Evolutionary conservation across 2,797 vertebrate species (phyloP), one percentile per base, ranked within the genome.

Genomic region (Muscicapa striata): DNA sequence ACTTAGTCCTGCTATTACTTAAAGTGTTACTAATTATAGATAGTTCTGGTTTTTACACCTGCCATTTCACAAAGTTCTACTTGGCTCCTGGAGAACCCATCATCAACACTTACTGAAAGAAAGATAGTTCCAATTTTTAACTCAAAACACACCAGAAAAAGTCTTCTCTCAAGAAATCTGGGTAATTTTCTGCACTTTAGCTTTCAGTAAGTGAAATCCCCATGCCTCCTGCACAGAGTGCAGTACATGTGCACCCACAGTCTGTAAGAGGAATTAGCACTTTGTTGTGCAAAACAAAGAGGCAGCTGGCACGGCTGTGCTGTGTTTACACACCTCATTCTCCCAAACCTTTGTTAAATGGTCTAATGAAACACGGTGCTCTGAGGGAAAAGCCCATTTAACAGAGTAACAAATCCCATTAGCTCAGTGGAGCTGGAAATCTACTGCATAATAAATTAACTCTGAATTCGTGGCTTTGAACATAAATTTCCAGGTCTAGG

Each of bases 381-480:
- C 41, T 61, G 67, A 92, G 75, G 74, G 51, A 67, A 95, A 95
- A 95, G 77, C 74, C 90, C 63, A 62, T 95, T 94, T 95, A 94
- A 55, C 76, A 91, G 79, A 90, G 59, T 90, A 94, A 91, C 80
- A 93, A 91, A 94, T 76, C 89, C 74, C 74, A 90, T 94, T 96
- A 95, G 77, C 70, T 91, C 86, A 76, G 80, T 45, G 67, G 63
- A 92, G 74, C 88, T 95, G 74, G 88, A 94, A 95, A 92, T 79
- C 66, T 91, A 40, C 85, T 89, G 86, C 63, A 76, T 90, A 92
- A 95, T 84, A 95, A 94, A 93, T 95, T 69, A 91, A 90, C 70
- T 76, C 45, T 52, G 63, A 95, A 86, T 84, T 69, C 0, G 0
- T 82, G 67, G 70, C 67, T 93, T 93, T 89, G 59, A 95, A 93